Evolutionary conservation across 2,797 vertebrate genomes (phyloP).

Genomic region (Manis crassicaudata): DNA sequence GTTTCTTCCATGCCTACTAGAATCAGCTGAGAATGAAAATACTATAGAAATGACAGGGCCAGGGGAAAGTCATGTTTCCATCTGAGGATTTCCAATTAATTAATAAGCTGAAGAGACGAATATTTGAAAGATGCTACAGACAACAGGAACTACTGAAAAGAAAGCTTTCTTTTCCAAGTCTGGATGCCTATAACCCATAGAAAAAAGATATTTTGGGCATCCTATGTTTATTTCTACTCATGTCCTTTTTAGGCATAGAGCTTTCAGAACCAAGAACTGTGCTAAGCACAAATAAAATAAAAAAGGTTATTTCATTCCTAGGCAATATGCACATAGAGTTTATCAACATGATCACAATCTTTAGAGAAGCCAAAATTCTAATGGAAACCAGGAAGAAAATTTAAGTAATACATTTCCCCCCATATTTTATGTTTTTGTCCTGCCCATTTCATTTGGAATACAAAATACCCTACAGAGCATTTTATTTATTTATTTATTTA

Average conservation of each 20-base stretch:
- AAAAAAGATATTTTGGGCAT: constrained; percentile 67
- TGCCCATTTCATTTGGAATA: background rate
- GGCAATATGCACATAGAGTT: background rate
- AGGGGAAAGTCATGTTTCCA: background rate
- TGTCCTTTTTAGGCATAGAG: constrained; percentile 46
- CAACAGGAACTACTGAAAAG: background rate
- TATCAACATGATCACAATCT: constrained; percentile 28
- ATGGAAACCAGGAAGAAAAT: background rate
- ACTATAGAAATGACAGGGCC: background rate
- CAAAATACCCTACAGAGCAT: background rate
- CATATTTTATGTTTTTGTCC: background rate
- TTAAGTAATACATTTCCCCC: background rate
- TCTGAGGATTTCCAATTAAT: constrained; percentile 17
- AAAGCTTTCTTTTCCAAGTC: constrained; percentile 62
- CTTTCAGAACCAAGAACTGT: constrained; percentile 52
- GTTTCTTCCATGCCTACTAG: constrained; percentile 30
- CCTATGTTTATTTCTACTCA: constrained; percentile 54
- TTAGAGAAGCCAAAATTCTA: constrained; percentile 16
- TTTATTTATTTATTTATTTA: background rate
- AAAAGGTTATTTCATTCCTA: background rate
- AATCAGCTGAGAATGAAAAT: background rate
- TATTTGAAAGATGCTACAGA: constrained; percentile 45
- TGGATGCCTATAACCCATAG: constrained; percentile 29
- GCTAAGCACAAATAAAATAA: constrained; percentile 49
- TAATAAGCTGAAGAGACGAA: background rate